Evolutionary conservation across 1,140 invertebrate genomes (phyloP), one percentile per base, ranked within the genome.

Genomic region (Drosophila lacertosa): DNA sequence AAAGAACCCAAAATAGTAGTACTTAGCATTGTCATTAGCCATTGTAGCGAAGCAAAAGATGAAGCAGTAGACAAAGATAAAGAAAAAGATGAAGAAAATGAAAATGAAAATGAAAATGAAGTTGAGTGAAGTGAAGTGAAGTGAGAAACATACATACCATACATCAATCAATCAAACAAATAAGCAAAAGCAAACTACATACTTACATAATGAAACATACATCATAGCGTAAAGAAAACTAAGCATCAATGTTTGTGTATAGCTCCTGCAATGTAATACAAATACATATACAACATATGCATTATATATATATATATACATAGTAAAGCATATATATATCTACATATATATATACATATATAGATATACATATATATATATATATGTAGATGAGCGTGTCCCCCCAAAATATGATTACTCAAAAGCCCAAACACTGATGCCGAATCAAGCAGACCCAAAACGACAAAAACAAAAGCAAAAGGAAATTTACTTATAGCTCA

Each of bases 11-110:
- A 59, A 67, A 83, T 81, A 88, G 68, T 77, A 86, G 81, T 86
- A n/a, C n/a, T n/a, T n/a, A 88, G 81, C 82, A 81, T 81, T 86
- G 81, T 88, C 81, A 77, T 86, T 86, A 86, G 82, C 82, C 74
- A 81, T 62, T 84, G 66, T 84, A 83, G 80, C 50, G n/a, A 53
- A 47, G 40, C 35, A 68, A 75, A 77, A 47, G 62, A 59, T 22
- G 42, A 70, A 63, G 53, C 53, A 51, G 54, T 45, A 24, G 45
- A 33, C 20, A 24, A 54, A 40, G n/a, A 13, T 22, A 35, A 16
- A 22, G 11, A 18, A 16, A 15, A n/a, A 37, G 16, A 42, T 5
- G n/a, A n/a, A n/a, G 53, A 26, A 54, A 2, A 5, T 35, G 33
- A 13, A 37, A 54, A 32, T 11, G 32, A 2, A 18, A 24, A 11